phyloP scores from a whole-genome alignment of 2,888 invertebrate genomes.

The Drosophila parthenogenetica region DNA sequence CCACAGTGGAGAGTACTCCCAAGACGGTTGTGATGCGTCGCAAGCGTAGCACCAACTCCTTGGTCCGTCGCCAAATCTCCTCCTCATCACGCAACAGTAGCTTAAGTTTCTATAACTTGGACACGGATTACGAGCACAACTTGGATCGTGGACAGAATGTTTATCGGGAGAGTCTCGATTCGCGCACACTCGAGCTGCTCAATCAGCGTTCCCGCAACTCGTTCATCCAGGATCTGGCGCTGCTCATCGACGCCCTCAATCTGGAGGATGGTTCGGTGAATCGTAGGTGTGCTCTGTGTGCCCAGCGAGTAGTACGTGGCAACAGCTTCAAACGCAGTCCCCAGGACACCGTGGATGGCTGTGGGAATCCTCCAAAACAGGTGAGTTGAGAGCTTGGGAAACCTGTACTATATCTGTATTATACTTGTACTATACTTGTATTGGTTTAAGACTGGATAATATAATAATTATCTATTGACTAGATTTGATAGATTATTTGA shows the following conservation, averaged over 20 bases:
- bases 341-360: slow-evolving; percentile 62
- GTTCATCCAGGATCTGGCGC: slow-evolving; percentile 75
- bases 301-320: slow-evolving; percentile 45
- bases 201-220: slow-evolving; percentile 83
- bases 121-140: neutral
- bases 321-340: slow-evolving; percentile 56
- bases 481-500: no score
- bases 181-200: slow-evolving; percentile 81
- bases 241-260: slow-evolving; percentile 80
- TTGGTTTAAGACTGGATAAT: no score
- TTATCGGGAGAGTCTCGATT: slow-evolving; percentile 84
- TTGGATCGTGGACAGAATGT: slow-evolving; percentile 77
- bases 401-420: no score
- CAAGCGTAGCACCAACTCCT: slow-evolving; percentile 59
- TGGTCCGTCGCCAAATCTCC: slow-evolving; percentile 49
- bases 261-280: slow-evolving; percentile 79
- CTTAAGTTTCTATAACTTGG: slow-evolving; percentile 59
- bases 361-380: slow-evolving; percentile 61
- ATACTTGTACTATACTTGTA: no score
- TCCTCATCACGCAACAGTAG: slow-evolving; percentile 61
- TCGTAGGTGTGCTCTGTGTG: slow-evolving; percentile 46
- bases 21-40: slow-evolving; percentile 77
- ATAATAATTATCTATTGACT: no score
- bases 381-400: slow-evolving; percentile 38
- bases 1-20: slow-evolving; percentile 52